phyloP scores from a whole-genome alignment of 1,140 invertebrate genomes.

The Samia ricini region DNA sequence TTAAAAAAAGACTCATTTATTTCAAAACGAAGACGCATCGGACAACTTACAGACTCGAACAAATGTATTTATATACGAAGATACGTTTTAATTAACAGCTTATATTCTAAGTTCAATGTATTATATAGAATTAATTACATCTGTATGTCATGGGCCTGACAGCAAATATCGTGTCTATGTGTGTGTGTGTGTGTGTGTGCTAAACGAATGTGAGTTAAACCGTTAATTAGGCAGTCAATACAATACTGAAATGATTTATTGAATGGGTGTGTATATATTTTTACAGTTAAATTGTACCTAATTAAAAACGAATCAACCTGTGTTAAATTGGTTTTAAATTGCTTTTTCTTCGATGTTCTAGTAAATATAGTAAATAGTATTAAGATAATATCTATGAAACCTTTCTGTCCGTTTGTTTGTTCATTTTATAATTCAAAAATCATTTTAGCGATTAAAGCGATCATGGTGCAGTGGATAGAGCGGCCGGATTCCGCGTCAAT shows the following conservation, averaged over 20 bases:
- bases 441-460: no score
- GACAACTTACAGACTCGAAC: no score
- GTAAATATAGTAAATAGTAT: no score
- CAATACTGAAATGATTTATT: not conserved
- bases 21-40: not conserved
- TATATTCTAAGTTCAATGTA: slow-evolving; percentile 7
- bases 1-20: no score
- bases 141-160: slow-evolving; percentile 8
- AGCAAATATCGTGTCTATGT: not conserved
- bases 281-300: not conserved
- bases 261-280: not conserved
- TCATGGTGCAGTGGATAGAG: no score
- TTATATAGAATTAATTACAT: slow-evolving; percentile 5
- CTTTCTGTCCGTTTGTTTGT: no score
- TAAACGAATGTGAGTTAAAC: not conserved
- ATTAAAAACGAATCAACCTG: not conserved
- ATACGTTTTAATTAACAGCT: not conserved
- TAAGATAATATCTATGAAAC: no score
- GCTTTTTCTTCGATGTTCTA: not conserved
- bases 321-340: not conserved
- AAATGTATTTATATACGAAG: no score
- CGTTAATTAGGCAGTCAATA: not conserved
- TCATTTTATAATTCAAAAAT: no score
- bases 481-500: no score
- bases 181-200: no score